phyloP scores from a whole-genome alignment of 1,140 invertebrate genomes.

The Homalodisca vitripennis region DNA sequence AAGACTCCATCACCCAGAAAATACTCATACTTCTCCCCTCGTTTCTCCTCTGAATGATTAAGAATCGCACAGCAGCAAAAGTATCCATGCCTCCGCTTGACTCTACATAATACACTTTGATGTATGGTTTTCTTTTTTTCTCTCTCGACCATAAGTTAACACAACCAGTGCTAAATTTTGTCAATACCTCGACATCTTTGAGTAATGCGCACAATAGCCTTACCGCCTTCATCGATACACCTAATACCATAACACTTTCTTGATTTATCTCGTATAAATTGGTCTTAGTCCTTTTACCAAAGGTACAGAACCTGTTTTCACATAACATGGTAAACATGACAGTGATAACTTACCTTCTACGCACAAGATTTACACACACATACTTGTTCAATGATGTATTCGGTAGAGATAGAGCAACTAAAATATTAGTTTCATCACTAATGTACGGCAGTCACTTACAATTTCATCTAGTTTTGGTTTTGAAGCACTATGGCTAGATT shows the following conservation, averaged over 20 bases:
- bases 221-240: constrained; percentile 7
- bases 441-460: constrained; percentile 13
- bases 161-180: neutral
- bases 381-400: constrained; percentile 13
- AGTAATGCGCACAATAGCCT: neutral
- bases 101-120: neutral
- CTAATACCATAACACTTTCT: neutral
- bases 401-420: neutral
- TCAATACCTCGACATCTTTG: neutral
- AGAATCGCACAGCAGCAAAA: neutral
- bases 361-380: constrained; percentile 14
- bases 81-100: no score
- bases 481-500: constrained; percentile 17
- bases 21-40: neutral
- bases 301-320: neutral
- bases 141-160: neutral
- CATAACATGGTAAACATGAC: constrained; percentile 14
- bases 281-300: neutral
- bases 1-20: neutral
- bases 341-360: neutral
- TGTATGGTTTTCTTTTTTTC: neutral
- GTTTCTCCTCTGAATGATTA: neutral
- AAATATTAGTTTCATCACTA: constrained; percentile 4
- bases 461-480: constrained; percentile 13
- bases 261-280: constrained; percentile 13